phyloP scores from a whole-genome alignment of 2,113 vertebrate species.

The Pituophis catenifer region DNA sequence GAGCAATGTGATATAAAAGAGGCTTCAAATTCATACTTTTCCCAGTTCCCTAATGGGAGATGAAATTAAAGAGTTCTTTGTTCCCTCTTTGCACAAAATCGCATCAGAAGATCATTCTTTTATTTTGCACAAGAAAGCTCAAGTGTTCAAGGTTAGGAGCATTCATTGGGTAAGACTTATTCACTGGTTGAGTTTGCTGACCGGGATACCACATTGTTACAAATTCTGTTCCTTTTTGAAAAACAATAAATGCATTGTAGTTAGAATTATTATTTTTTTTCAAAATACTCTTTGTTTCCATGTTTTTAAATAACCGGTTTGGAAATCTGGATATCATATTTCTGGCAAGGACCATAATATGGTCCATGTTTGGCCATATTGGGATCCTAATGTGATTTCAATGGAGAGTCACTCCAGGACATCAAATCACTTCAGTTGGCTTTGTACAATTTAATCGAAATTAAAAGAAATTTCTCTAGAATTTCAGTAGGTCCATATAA shows the following conservation, averaged over 20 bases:
- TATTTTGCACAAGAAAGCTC: constrained; percentile 52
- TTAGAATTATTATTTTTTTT: constrained; percentile 5
- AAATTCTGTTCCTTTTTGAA: constrained; percentile 40
- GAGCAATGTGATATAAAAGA: constrained; percentile 23
- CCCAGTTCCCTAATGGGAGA: constrained; percentile 16
- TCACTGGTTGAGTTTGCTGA: constrained; percentile 43
- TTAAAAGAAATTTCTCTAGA: not conserved
- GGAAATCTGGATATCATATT: not conserved
- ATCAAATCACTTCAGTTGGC: not conserved
- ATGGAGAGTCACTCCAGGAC: not conserved
- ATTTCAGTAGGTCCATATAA: not conserved
- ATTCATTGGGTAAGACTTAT: constrained; percentile 31
- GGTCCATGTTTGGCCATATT: constrained; percentile 18
- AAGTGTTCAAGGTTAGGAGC: constrained; percentile 49
- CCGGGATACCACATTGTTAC: constrained; percentile 36
- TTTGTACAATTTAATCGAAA: not conserved
- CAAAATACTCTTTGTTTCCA: not conserved
- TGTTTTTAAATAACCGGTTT: not conserved
- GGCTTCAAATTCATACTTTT: constrained; percentile 22
- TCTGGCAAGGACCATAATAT: not conserved
- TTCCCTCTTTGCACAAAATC: constrained; percentile 52
- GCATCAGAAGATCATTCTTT: constrained; percentile 44
- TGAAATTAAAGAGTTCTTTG: constrained; percentile 47
- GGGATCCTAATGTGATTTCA: constrained; percentile 2
- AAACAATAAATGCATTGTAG: not conserved